Percentiles rank a stretch among this genome's conserved stretches.
Evolutionary conservation across 2,113 vertebrate species (phyloP).

Genomic region (Cyphomyrus plagiostoma): DNA sequence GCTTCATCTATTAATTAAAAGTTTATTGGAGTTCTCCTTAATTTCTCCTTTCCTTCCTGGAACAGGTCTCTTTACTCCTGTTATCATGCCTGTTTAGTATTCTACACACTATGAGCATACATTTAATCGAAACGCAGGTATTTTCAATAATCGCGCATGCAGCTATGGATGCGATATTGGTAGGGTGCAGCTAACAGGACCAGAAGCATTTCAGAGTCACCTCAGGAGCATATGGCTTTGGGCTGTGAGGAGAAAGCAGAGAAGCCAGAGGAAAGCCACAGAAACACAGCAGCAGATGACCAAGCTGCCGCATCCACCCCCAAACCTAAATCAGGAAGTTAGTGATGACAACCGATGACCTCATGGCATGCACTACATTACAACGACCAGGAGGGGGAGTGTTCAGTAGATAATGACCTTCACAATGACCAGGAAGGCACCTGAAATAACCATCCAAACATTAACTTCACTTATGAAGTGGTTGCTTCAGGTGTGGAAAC

Average conservation of each 20-base stretch:
- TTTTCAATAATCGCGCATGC: neutral
- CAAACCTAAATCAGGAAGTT: neutral
- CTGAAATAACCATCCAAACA: constrained; percentile 9
- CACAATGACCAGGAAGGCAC: neutral
- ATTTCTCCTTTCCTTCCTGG: neutral
- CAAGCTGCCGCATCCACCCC: neutral
- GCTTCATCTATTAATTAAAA: neutral
- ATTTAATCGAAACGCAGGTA: neutral
- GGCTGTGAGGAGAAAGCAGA: neutral
- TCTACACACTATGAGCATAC: neutral
- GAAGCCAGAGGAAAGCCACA: neutral
- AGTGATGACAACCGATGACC: neutral
- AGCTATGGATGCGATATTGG: neutral
- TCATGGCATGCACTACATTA: constrained; percentile 46
- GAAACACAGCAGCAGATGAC: neutral
- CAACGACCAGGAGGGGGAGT: constrained; percentile 62
- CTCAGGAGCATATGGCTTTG: neutral
- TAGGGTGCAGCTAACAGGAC: neutral
- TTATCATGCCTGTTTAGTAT: neutral
- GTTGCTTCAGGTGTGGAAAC: neutral
- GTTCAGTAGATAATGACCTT: constrained; percentile 29
- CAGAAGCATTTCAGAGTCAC: neutral
- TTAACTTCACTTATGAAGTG: neutral
- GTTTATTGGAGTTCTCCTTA: neutral
- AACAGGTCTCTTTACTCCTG: neutral